Percentiles rank a stretch among this genome's conserved stretches.
Evolutionary conservation across 2,797 vertebrate genomes (phyloP).

Genomic region (Pempheris klunzingeri): DNA sequence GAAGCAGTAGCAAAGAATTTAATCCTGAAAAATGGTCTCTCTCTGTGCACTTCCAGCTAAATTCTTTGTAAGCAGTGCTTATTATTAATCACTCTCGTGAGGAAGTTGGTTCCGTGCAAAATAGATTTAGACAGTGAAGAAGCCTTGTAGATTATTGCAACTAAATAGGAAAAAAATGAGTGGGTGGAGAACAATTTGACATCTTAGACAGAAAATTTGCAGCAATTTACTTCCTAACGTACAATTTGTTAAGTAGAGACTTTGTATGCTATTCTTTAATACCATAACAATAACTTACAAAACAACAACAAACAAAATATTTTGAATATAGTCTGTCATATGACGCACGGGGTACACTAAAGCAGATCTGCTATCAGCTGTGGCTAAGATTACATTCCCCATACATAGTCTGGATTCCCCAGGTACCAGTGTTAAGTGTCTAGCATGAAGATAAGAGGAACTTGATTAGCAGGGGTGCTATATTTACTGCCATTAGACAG

Average conservation of each 20-base stretch:
- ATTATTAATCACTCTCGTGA: not conserved
- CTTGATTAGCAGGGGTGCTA: slow-evolving; percentile 74
- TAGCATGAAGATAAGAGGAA: slow-evolving; percentile 74
- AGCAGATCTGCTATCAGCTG: slow-evolving; percentile 57
- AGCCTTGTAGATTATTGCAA: not conserved
- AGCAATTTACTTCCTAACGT: not conserved
- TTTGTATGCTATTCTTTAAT: not conserved
- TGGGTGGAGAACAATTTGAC: not conserved
- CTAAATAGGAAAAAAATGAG: not conserved
- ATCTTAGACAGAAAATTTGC: not conserved
- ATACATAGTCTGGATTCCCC: slow-evolving; percentile 75
- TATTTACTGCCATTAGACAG: slow-evolving; percentile 76
- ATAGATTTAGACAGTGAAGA: not conserved
- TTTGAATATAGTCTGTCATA: slow-evolving; percentile 27
- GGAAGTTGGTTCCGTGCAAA: not conserved
- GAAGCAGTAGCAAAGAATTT: slow-evolving; percentile 7
- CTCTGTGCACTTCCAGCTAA: slow-evolving; percentile 1
- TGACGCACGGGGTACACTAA: slow-evolving; percentile 25
- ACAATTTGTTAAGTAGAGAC: not conserved
- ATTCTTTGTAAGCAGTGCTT: slow-evolving; percentile 5
- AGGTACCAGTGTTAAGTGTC: slow-evolving; percentile 78
- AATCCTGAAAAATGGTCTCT: not conserved
- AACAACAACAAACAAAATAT: slow-evolving; percentile 12
- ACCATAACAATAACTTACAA: not conserved
- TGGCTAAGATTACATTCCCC: slow-evolving; percentile 68